Evolutionary conservation across 2,888 invertebrate species (phyloP).

Genomic region (Trypoxylon attenuatum): DNA sequence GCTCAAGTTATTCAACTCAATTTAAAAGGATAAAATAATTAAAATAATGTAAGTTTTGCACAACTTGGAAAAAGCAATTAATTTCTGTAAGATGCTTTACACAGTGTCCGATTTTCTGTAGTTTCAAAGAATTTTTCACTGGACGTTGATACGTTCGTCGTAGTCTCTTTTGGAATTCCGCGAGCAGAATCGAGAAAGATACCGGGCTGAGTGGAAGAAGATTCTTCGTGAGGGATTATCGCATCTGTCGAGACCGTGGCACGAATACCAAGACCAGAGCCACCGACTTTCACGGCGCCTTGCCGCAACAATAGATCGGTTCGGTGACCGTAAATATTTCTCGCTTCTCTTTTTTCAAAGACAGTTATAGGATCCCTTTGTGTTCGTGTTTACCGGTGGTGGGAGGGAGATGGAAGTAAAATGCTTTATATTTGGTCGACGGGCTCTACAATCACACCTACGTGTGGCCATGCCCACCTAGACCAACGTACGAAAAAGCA

Average conservation of each 20-base stretch:
- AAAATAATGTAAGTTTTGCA: too few species aligned
- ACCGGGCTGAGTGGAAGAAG: not conserved
- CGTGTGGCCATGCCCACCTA: not conserved
- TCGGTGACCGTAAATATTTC: slow-evolving; percentile 33
- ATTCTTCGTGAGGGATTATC: not conserved
- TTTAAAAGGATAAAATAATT: too few species aligned
- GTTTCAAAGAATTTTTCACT: too few species aligned
- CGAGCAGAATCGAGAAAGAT: not conserved
- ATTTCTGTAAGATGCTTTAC: too few species aligned
- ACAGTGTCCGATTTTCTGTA: too few species aligned
- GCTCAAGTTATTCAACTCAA: too few species aligned
- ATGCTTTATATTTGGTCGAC: slow-evolving; percentile 46
- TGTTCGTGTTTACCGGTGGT: slow-evolving; percentile 31
- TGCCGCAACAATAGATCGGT: not conserved
- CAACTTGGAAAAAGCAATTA: too few species aligned
- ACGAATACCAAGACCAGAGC: not conserved
- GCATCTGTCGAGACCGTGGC: not conserved
- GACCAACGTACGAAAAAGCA: slow-evolving; percentile 1
- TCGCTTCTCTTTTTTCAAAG: slow-evolving; percentile 30
- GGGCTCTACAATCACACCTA: slow-evolving; percentile 29
- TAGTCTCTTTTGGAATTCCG: not conserved
- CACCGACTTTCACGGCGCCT: not conserved
- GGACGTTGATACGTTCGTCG: too few species aligned
- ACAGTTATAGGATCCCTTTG: slow-evolving; percentile 29
- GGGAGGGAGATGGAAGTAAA: slow-evolving; percentile 30